Evolutionary conservation across 2,113 vertebrate species (phyloP).

Genomic region (Nesoenas mayeri): DNA sequence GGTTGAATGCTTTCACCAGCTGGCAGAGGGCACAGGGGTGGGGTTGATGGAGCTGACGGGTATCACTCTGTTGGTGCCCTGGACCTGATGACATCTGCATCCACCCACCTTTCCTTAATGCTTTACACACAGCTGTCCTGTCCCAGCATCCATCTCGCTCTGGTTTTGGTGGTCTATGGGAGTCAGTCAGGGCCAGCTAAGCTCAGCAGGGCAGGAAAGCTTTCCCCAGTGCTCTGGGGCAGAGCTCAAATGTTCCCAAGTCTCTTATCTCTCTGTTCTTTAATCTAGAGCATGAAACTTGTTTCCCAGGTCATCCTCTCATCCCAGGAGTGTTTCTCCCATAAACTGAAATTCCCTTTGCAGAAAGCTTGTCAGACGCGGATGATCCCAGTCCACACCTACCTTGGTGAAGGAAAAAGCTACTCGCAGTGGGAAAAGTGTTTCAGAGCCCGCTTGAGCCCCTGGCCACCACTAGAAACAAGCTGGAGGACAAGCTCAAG

Average conservation of each 20-base stretch:
- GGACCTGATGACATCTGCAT: neutral
- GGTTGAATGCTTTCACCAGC: neutral
- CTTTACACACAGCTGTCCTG: neutral
- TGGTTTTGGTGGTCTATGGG: neutral
- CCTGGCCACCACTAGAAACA: rapidly evolving
- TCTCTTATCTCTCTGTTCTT: neutral
- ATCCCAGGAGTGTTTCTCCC: no score
- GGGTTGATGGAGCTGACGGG: neutral
- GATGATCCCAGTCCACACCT: neutral
- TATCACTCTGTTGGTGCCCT: neutral
- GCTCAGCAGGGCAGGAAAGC: neutral
- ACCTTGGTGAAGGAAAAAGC: neutral
- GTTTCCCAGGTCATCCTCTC: no score
- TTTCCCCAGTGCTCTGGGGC: neutral
- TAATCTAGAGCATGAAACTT: neutral
- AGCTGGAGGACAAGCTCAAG: neutral
- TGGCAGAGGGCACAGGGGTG: rapidly evolving
- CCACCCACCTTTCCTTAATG: neutral
- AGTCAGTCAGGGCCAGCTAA: rapidly evolving
- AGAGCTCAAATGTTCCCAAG: neutral
- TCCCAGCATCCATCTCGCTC: neutral
- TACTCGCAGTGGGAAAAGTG: rapidly evolving
- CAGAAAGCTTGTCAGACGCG: neutral
- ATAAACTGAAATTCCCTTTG: neutral
- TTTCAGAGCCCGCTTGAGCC: neutral